These are phyloP conservation scores for Catharus fuscescens DNA, from an alignment of 2,113 vertebrate genomes.

Conservation along the genomic window DNA sequence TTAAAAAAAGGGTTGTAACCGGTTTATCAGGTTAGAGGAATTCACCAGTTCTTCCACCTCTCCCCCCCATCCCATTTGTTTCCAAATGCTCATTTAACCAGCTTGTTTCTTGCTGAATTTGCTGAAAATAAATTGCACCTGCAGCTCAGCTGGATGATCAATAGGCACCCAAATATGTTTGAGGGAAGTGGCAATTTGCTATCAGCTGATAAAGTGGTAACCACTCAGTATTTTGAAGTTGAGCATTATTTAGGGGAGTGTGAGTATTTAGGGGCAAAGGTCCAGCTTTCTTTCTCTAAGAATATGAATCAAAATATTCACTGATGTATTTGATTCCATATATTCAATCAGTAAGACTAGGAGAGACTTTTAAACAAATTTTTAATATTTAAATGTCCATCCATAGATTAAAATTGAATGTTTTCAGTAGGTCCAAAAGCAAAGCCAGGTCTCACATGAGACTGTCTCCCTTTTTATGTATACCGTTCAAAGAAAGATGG, in stretches of 20 bases:
- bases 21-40: slow-evolving; percentile 65
- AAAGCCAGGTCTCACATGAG: not conserved
- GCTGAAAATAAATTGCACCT: slow-evolving; percentile 8
- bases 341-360: not conserved
- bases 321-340: not conserved
- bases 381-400: not conserved
- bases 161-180: not conserved
- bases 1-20: not conserved
- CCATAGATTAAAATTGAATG: not conserved
- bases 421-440: not conserved
- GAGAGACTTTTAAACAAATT: not conserved
- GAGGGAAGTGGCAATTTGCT: not conserved
- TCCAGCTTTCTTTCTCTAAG: not conserved
- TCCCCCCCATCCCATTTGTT: not conserved
- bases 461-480: not conserved
- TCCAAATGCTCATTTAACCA: not conserved
- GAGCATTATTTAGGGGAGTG: not conserved
- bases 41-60: not conserved
- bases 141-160: not conserved
- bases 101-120: slow-evolving; percentile 3
- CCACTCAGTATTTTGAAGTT: not conserved
- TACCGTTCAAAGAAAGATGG: not conserved
- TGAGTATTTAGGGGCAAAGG: accelerated
- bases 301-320: not conserved
- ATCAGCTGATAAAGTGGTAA: not conserved